phyloP scores from a whole-genome alignment of 2,888 invertebrate species.

The Trypoxylon attenuatum region DNA sequence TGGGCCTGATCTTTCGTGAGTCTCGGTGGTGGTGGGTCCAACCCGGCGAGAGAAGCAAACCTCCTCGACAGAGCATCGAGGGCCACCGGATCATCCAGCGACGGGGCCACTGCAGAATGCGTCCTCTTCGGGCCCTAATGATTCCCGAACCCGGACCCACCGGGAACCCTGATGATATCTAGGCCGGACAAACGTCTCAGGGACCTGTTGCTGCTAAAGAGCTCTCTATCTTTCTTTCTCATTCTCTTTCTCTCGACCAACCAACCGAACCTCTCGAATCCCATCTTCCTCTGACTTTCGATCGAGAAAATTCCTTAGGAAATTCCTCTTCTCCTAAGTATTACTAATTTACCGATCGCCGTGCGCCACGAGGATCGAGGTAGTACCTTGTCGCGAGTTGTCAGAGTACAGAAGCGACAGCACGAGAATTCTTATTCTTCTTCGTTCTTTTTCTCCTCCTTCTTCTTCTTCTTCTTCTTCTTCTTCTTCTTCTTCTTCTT shows the following conservation, averaged over 20 bases:
- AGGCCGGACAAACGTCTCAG: constrained; percentile 47
- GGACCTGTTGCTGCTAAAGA: constrained; percentile 42
- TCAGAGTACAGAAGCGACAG: too few species aligned
- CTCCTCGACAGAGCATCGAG: too few species aligned
- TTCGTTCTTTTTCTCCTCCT: too few species aligned
- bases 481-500: constrained; percentile 9
- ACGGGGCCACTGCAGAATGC: constrained; percentile 50
- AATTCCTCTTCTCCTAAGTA: constrained; percentile 21
- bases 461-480: too few species aligned
- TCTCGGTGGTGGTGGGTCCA: not conserved
- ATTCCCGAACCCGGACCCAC: constrained; percentile 58
- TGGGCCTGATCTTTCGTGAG: constrained; percentile 36
- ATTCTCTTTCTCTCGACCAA: constrained; percentile 1
- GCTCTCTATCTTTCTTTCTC: not conserved
- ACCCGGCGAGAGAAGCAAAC: constrained; percentile 32
- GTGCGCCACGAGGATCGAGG: not conserved
- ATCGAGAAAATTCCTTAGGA: constrained; percentile 38
- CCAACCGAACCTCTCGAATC: too few species aligned
- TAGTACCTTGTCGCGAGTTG: too few species aligned
- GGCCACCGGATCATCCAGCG: constrained; percentile 50
- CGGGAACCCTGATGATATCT: constrained; percentile 60
- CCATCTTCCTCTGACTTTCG: too few species aligned
- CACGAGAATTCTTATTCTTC: too few species aligned
- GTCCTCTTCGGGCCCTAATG: constrained; percentile 57
- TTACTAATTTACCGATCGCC: constrained; percentile 51